These are phyloP conservation scores for Strigops habroptila DNA, from an alignment of 2,113 vertebrate species.

Conservation along the genomic window DNA sequence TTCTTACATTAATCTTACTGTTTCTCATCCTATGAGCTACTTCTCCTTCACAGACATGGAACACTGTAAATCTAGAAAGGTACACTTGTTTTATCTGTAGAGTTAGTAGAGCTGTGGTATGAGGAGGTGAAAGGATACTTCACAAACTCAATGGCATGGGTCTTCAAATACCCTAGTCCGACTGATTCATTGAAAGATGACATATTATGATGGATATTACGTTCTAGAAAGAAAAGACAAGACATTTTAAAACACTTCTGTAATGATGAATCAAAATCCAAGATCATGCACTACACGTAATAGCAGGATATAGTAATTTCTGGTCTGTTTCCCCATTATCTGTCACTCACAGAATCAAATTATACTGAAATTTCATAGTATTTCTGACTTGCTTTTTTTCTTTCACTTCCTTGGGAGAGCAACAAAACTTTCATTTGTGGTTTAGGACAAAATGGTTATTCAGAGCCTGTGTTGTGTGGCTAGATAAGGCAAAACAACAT, in stretches of 20 bases:
- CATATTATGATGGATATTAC: conserved; percentile 97
- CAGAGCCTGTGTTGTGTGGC: neutral
- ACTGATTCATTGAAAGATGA: conserved; percentile 98
- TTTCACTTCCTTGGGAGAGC: neutral
- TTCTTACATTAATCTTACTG: neutral
- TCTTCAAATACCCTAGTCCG: conserved; percentile 97
- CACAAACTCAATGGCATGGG: conserved; percentile 95
- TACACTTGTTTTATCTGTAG: neutral
- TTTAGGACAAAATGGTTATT: neutral
- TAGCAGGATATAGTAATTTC: neutral
- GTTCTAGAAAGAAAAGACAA: conserved; percentile 79
- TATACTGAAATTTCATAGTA: neutral
- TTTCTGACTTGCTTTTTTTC: neutral
- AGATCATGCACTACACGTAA: neutral
- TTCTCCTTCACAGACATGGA: neutral
- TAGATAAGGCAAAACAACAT: neutral
- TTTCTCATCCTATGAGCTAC: neutral
- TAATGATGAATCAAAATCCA: neutral
- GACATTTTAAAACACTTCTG: neutral
- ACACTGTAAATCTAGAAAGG: neutral
- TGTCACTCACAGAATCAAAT: neutral
- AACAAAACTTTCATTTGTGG: neutral
- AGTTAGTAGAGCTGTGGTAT: neutral
- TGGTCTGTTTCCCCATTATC: neutral
- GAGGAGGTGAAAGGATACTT: conserved; percentile 88